Evolutionary conservation across 2,113 vertebrate species (phyloP).

Genomic region (Nibea coibor): DNA sequence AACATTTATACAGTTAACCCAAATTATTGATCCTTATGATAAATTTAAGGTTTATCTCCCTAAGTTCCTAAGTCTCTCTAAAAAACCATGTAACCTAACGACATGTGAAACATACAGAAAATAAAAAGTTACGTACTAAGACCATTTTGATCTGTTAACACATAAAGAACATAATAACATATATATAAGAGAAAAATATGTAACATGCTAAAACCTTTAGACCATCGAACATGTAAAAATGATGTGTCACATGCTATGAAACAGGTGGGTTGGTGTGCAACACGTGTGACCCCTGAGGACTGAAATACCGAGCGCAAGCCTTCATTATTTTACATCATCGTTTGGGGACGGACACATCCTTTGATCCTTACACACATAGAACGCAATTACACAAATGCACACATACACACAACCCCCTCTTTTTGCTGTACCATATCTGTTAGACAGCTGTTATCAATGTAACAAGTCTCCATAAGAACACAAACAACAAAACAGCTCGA

Average conservation of each 20-base stretch:
- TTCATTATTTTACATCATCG: slow-evolving; percentile 77
- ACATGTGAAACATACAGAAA: slow-evolving; percentile 46
- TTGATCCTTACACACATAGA: slow-evolving; percentile 61
- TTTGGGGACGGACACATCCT: slow-evolving; percentile 68
- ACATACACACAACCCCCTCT: slow-evolving; percentile 54
- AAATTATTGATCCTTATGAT: slow-evolving; percentile 43
- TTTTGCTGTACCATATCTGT: slow-evolving; percentile 76
- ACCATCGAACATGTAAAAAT: slow-evolving; percentile 50
- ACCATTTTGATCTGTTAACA: slow-evolving; percentile 54
- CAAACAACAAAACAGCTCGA: slow-evolving; percentile 38
- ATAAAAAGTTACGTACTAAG: slow-evolving; percentile 51
- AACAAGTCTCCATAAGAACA: slow-evolving; percentile 64
- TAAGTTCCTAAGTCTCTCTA: slow-evolving; percentile 56
- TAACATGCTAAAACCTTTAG: slow-evolving; percentile 56
- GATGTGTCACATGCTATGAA: slow-evolving; percentile 69
- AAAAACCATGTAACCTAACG: slow-evolving; percentile 57
- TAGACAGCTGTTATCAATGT: slow-evolving; percentile 72
- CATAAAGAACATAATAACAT: slow-evolving; percentile 51
- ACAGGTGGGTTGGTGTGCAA: slow-evolving; percentile 76
- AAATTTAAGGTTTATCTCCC: slow-evolving; percentile 46
- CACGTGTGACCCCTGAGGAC: slow-evolving; percentile 82
- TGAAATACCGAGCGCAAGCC: slow-evolving; percentile 68
- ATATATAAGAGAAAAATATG: slow-evolving; percentile 40
- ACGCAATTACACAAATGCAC: slow-evolving; percentile 64
- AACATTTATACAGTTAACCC: slow-evolving; percentile 41